phyloP scores from a whole-genome alignment of 2,113 vertebrate genomes.

The Anarrhichthys ocellatus region DNA sequence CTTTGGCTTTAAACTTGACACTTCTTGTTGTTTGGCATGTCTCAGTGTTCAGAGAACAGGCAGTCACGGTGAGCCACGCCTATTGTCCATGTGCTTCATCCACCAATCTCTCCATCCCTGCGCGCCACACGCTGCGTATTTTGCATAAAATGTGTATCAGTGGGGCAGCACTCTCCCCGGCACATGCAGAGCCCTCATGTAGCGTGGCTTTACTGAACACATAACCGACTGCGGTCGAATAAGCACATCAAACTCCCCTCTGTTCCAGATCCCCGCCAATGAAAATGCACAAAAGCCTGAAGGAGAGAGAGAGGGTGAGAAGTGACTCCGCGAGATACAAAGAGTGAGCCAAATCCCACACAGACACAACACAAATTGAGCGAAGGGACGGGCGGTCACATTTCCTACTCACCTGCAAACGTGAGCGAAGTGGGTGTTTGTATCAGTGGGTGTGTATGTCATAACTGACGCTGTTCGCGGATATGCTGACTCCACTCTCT shows the following conservation, averaged over 20 bases:
- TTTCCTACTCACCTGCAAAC: conserved; percentile 80
- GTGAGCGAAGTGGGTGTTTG: conserved; percentile 79
- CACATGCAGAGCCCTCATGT: conserved; percentile 85
- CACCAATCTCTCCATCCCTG: conserved; percentile 61
- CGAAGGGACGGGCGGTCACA: conserved; percentile 73
- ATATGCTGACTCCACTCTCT: conserved; percentile 66
- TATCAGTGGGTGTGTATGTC: conserved; percentile 75
- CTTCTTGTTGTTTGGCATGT: conserved; percentile 43
- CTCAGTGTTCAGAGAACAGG: conserved; percentile 60
- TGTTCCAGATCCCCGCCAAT: conserved; percentile 76
- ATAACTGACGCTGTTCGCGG: conserved; percentile 58
- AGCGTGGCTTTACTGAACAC: conserved; percentile 76
- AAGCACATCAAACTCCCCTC: conserved; percentile 76
- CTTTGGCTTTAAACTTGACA: conserved; percentile 55
- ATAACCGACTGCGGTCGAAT: conserved; percentile 65
- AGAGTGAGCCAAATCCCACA: conserved; percentile 68
- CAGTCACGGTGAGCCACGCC: conserved; percentile 87
- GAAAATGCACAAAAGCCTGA: conserved; percentile 72
- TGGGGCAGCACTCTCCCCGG: conserved; percentile 80
- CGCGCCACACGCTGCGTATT: conserved; percentile 69
- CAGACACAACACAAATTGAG: conserved; percentile 70
- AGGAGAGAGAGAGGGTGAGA: conserved; percentile 38
- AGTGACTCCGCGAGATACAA: conserved; percentile 57
- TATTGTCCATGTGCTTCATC: conserved; percentile 79
- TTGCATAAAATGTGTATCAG: conserved; percentile 90